Conservation (phyloP, 2,888 invertebrate genomes). For the Synanthedon myopaeformis region DNA sequence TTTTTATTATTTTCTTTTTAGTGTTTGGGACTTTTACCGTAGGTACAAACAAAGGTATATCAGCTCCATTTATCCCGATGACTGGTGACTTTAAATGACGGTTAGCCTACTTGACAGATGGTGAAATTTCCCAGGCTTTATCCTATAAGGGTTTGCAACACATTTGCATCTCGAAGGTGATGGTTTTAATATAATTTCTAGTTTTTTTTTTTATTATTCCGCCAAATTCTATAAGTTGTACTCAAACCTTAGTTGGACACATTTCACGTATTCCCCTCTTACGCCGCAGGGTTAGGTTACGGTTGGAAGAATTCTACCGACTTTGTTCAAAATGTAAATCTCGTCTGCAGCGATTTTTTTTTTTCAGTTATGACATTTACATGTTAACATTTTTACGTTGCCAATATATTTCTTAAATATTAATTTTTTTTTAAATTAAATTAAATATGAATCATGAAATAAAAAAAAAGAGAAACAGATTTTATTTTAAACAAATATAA, state of each 20-base stretch:
- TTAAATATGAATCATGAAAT: not conserved
- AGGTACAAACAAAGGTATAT: no score
- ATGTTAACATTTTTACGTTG: not conserved
- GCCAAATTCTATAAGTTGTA: conserved; percentile 7
- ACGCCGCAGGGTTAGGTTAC: conserved; percentile 2
- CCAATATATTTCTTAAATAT: not conserved
- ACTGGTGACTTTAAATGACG: no score
- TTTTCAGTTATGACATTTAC: conserved; percentile 4
- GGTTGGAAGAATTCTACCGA: conserved; percentile 6
- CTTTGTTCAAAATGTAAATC: conserved; percentile 11
- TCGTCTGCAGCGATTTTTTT: conserved; percentile 11
- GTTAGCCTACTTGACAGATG: no score
- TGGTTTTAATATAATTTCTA: no score
- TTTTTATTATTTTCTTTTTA: no score
- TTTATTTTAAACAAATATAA: not conserved
- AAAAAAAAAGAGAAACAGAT: not conserved
- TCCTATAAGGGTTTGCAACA: no score
- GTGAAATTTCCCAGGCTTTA: no score
- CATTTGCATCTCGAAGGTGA: no score
- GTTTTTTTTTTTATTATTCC: not conserved
- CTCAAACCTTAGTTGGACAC: conserved; percentile 14
- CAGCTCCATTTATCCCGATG: no score
- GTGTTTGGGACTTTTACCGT: no score
- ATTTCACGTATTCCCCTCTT: conserved; percentile 18
- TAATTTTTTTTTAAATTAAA: not conserved